phyloP scores from a whole-genome alignment of 2,797 vertebrate species.

The Girardinus metallicus region DNA sequence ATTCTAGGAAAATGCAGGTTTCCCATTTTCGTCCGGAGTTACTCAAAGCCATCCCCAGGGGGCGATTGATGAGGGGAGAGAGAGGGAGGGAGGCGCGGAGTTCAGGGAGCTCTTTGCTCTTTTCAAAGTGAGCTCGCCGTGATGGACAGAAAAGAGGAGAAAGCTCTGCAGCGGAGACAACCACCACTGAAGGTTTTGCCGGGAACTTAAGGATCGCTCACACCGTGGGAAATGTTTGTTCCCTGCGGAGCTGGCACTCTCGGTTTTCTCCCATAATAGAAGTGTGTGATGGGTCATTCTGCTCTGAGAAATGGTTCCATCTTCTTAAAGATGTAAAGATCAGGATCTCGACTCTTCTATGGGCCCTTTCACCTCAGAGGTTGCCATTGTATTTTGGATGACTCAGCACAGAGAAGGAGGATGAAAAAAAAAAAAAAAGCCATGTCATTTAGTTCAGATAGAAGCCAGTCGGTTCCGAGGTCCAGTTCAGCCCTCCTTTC shows the following conservation, averaged over 20 bases:
- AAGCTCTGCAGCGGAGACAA: slow-evolving; percentile 56
- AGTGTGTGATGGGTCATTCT: slow-evolving; percentile 44
- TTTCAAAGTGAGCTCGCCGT: slow-evolving; percentile 69
- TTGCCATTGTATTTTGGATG: slow-evolving; percentile 11
- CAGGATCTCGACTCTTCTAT: slow-evolving; percentile 38
- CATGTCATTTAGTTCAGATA: slow-evolving; percentile 47
- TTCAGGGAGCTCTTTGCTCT: slow-evolving; percentile 68
- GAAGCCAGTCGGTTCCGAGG: slow-evolving; percentile 29
- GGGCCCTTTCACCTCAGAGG: slow-evolving; percentile 22
- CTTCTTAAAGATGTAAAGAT: slow-evolving; percentile 51
- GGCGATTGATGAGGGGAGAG: slow-evolving; percentile 24
- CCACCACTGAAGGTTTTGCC: slow-evolving; percentile 53
- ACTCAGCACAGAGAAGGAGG: slow-evolving; percentile 32
- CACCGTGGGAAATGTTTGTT: slow-evolving; percentile 71
- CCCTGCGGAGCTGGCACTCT: slow-evolving; percentile 25
- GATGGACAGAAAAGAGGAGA: slow-evolving; percentile 53
- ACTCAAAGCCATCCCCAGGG: slow-evolving; percentile 71
- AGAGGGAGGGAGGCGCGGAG: slow-evolving; percentile 10
- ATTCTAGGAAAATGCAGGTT: slow-evolving; percentile 70
- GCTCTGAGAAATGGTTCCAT: slow-evolving; percentile 36
- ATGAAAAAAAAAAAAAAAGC: slow-evolving; percentile 39
- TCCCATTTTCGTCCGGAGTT: slow-evolving; percentile 60
- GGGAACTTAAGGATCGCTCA: slow-evolving; percentile 52
- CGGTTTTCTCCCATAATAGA: slow-evolving; percentile 39
- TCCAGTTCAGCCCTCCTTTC: slow-evolving; percentile 72